phyloP scores from a whole-genome alignment of 92 coral and sea anemone genomes.

The Zoanthus solanderi region DNA sequence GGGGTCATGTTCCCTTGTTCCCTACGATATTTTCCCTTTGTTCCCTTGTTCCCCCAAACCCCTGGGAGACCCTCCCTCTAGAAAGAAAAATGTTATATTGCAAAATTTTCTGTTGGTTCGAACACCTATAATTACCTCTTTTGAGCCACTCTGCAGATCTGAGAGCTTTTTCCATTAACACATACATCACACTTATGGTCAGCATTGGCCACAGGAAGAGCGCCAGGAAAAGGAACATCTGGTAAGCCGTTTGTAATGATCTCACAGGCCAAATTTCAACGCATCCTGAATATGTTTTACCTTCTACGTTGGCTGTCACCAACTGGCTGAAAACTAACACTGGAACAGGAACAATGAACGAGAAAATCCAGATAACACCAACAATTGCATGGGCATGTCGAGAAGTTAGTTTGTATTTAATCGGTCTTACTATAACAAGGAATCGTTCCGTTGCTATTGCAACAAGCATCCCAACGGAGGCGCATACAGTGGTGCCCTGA shows the following conservation, averaged over 20 bases:
- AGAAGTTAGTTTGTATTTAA: slow-evolving; percentile 26
- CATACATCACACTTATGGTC: slow-evolving; percentile 65
- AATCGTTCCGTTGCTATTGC: slow-evolving; percentile 73
- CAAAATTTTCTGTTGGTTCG: too few species aligned
- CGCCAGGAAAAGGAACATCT: slow-evolving; percentile 53
- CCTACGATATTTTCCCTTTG: too few species aligned
- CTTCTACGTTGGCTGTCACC: slow-evolving; percentile 33
- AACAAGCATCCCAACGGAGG: slow-evolving; percentile 65
- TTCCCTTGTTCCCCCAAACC: too few species aligned
- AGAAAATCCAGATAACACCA: slow-evolving; percentile 55
- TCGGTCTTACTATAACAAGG: slow-evolving; percentile 65
- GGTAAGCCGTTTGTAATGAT: slow-evolving; percentile 47
- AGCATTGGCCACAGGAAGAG: slow-evolving; percentile 62
- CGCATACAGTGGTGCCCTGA: slow-evolving; percentile 68
- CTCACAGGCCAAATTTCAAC: slow-evolving; percentile 67
- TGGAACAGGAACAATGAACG: slow-evolving; percentile 59
- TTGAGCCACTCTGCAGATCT: slow-evolving; percentile 38
- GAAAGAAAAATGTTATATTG: too few species aligned
- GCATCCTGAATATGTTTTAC: slow-evolving; percentile 48
- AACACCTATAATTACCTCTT: not conserved
- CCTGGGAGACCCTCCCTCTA: too few species aligned
- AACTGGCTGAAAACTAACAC: slow-evolving; percentile 56
- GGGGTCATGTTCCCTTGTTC: too few species aligned
- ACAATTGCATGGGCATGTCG: slow-evolving; percentile 45
- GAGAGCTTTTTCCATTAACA: slow-evolving; percentile 37